Percentiles rank a stretch among this genome's conserved stretches.
Conservation (phyloP, 2,113 vertebrate genomes). For the Antennarius striatus region DNA sequence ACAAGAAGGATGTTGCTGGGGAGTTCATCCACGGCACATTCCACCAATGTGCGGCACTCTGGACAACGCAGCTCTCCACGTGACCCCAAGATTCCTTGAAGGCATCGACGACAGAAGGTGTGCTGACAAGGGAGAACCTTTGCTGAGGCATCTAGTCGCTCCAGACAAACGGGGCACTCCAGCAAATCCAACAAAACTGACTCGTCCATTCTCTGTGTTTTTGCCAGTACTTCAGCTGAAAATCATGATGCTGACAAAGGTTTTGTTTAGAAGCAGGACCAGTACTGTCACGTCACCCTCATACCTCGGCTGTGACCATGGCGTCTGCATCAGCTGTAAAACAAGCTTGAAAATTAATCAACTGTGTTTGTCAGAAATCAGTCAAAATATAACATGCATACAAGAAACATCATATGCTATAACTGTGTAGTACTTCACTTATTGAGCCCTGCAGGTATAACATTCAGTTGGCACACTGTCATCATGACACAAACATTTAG, state of each 20-base stretch:
- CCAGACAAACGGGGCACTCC: slow-evolving; percentile 97
- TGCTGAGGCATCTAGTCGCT: slow-evolving; percentile 93
- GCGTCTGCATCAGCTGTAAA: slow-evolving; percentile 65
- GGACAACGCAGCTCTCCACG: slow-evolving; percentile 95
- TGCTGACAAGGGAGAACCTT: slow-evolving; percentile 98
- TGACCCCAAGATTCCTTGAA: slow-evolving; percentile 93
- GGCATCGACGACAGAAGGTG: slow-evolving; percentile 95
- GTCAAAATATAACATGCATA: slow-evolving; percentile 25
- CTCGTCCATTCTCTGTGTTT: slow-evolving; percentile 88
- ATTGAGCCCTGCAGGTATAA: too few relatives aligned
- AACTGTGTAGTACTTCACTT: neutral
- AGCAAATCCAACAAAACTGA: slow-evolving; percentile 95
- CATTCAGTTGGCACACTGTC: too few relatives aligned
- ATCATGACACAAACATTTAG: too few relatives aligned
- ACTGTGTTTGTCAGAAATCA: slow-evolving; percentile 25
- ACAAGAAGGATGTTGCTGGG: slow-evolving; percentile 98
- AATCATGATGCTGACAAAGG: slow-evolving; percentile 43
- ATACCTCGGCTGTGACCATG: slow-evolving; percentile 83
- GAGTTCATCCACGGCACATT: slow-evolving; percentile 92
- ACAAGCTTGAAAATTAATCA: slow-evolving; percentile 39
- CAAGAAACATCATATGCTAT: neutral
- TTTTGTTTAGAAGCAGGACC: slow-evolving; percentile 44
- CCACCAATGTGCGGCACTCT: slow-evolving; percentile 94
- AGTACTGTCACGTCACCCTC: slow-evolving; percentile 90
- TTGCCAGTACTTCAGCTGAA: slow-evolving; percentile 59